These are phyloP conservation scores for Dendronephthya gigantea DNA, from an alignment of 64 coral and sea anemone genomes.

Conservation along the genomic window DNA sequence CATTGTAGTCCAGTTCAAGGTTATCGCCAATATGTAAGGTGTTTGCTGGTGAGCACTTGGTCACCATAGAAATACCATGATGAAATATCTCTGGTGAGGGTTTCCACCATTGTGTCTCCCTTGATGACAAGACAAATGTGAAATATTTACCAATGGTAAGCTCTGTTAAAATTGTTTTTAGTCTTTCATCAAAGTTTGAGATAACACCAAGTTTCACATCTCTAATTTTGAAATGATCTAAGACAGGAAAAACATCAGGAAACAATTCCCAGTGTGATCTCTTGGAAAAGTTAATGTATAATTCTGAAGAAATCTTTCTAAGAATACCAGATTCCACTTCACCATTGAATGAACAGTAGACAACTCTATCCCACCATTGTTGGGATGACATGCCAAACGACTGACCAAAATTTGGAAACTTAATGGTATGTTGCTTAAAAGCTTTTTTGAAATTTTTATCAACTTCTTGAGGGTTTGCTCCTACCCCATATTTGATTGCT, in stretches of 20 bases:
- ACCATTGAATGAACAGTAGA: not conserved
- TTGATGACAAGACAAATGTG: not conserved
- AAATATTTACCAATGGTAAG: not conserved
- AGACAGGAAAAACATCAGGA: not conserved
- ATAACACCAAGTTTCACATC: not conserved
- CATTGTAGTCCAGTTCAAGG: not conserved
- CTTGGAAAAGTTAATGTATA: not conserved
- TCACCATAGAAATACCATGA: not conserved
- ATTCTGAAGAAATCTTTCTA: not conserved
- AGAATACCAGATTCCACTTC: not conserved
- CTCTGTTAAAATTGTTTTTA: not conserved
- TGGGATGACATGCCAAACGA: not conserved
- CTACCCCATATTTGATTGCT: not conserved
- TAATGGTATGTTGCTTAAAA: not conserved
- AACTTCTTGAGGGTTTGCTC: not conserved
- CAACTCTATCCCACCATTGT: not conserved
- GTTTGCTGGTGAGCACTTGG: not conserved
- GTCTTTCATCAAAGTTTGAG: not conserved
- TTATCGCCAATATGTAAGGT: not conserved
- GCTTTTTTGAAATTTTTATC: not conserved
- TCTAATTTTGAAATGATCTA: not conserved
- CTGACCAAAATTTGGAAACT: constrained; percentile 4
- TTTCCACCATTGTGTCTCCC: not conserved
- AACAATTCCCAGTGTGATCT: not conserved
- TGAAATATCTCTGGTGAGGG: not conserved